Evolutionary conservation across 2,888 invertebrate species (phyloP), one percentile per base, ranked within the genome.

Genomic region (Lochmaea capreae): DNA sequence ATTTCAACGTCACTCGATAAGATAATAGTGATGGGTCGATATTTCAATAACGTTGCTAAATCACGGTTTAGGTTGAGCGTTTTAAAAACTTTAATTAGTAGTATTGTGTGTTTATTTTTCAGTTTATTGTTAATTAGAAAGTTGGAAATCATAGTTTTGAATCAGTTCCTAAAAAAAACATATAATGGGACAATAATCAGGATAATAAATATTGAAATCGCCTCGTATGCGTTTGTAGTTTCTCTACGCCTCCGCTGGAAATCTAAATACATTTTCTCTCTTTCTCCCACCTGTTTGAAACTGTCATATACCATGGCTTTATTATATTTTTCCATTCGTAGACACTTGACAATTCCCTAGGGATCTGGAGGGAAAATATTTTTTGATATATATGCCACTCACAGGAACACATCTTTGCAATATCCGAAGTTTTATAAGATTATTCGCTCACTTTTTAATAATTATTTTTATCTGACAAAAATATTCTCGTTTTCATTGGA

Each of bases 271-370:
- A 58, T 22, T 9, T 18, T 12, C 26, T 26, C 26, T 26, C 26
- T 18, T 58, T 5, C 26, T 58, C 3, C 58, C 11, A 58, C 58
- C 58, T 58, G 58, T 58, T 58, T 26, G 6, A 58, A 58, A 58
- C 22, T 22, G 16, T 26, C 18, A 58, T 26, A 58, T 58, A 11
- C 11, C 11, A 26, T 58, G 22, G 9, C 58, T 22, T 18, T 58
- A 58, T 26, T 26, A 12, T 58, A 58, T 58, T 58, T 58, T 26
- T 10, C 11, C 58, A 58, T 58, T 58, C 26, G 26, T 26, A 26
- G 58, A 26, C 26, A 26, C 26, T 58, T 57, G 16, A 57, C 22
- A 18, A 57, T 11, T 11, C 58, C 14, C 58, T 2, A 26, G 58
- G 22, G 58, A 58, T 22, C 8, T 6, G 26, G 14, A 22, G 26